A percentile compares a stretch with the other conserved stretches of the same genome.
These are phyloP conservation scores for Stichopus horrens DNA, from an alignment of 53 echinoderm and acorn worm species.

Conservation along the genomic window DNA sequence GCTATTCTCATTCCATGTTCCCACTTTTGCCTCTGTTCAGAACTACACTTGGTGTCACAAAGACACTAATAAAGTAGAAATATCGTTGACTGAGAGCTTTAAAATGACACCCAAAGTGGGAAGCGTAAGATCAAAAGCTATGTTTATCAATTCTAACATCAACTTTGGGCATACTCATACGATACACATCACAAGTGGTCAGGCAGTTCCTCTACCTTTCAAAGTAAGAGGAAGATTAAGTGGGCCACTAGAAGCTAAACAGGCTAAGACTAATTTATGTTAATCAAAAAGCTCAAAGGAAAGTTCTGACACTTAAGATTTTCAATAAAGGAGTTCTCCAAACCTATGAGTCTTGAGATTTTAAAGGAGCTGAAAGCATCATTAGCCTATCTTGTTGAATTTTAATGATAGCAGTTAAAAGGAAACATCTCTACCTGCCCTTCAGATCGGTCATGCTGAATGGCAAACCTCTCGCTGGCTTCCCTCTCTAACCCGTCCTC, in stretches of 20 bases:
- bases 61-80: no score
- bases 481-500: not conserved
- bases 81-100: no score
- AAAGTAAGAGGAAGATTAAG: not conserved
- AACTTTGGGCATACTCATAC: not conserved
- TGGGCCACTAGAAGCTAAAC: conserved; percentile 11
- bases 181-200: not conserved
- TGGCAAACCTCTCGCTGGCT: not conserved
- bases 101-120: no score
- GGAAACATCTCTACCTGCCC: conserved; percentile 9
- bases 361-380: not conserved
- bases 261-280: conserved; percentile 25
- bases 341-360: not conserved
- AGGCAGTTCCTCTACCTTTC: not conserved
- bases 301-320: not conserved
- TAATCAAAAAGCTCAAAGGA: not conserved
- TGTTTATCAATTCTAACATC: not conserved
- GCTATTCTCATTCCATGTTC: no score
- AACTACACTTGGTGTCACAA: no score
- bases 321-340: not conserved
- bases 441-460: conserved; percentile 3
- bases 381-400: conserved; percentile 24
- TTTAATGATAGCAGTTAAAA: conserved; percentile 34
- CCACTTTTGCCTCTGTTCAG: no score
- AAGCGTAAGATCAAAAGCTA: no score